Conservation (phyloP, 1,140 invertebrate genomes). For the Medauroidea extradentata region DNA sequence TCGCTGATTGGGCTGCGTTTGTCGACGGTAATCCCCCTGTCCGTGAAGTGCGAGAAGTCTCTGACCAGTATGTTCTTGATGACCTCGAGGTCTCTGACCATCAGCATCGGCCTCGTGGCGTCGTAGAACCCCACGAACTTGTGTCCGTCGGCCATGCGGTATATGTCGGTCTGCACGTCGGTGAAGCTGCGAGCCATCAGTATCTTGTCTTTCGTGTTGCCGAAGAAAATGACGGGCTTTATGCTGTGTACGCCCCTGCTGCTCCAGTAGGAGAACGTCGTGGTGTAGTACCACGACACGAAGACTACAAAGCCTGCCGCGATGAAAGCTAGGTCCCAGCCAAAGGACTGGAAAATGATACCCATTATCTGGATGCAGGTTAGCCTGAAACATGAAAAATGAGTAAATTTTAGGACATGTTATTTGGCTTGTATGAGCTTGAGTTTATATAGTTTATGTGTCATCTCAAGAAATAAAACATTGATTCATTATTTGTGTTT, state of each 20-base stretch:
- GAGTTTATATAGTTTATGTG: too few species aligned
- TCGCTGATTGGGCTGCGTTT: not conserved
- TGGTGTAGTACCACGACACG: slow-evolving; percentile 4
- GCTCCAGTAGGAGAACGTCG: slow-evolving; percentile 10
- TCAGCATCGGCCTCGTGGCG: slow-evolving; percentile 41
- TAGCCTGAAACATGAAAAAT: too few species aligned
- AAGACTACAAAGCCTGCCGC: not conserved
- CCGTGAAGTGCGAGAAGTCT: slow-evolving; percentile 54
- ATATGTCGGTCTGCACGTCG: slow-evolving; percentile 43
- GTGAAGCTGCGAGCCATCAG: slow-evolving; percentile 43
- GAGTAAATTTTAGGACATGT: too few species aligned
- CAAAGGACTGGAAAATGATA: not conserved
- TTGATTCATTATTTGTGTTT: too few species aligned
- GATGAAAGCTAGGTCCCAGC: not conserved
- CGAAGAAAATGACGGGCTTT: slow-evolving; percentile 34
- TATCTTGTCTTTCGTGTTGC: slow-evolving; percentile 42
- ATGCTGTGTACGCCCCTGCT: slow-evolving; percentile 1
- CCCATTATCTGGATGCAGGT: too few species aligned
- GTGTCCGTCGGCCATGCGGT: slow-evolving; percentile 44
- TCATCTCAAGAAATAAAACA: too few species aligned
- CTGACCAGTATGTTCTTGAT: slow-evolving; percentile 51
- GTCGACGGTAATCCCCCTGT: slow-evolving; percentile 29
- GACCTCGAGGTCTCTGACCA: slow-evolving; percentile 48
- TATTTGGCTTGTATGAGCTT: too few species aligned
- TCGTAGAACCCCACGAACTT: slow-evolving; percentile 48